phyloP scores from a whole-genome alignment of 2,888 invertebrate genomes.

The Leucophenga montana region DNA sequence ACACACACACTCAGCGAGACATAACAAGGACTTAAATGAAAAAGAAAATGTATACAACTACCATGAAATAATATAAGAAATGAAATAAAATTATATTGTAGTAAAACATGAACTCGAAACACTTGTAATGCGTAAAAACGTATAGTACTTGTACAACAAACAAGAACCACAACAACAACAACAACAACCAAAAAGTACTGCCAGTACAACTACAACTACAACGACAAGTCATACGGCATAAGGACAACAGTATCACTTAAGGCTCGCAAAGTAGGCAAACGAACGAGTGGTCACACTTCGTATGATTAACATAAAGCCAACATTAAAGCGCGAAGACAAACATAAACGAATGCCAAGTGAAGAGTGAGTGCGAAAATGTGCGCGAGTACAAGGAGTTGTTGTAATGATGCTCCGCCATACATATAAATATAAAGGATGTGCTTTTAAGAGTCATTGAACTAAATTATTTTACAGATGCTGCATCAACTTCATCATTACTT shows the following conservation, averaged over 20 bases:
- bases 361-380: too few species aligned
- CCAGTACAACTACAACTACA: conserved; percentile 5
- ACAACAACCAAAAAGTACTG: too few species aligned
- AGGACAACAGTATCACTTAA: conserved; percentile 25
- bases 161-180: conserved; percentile 13
- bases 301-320: conserved; percentile 53
- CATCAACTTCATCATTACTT: too few species aligned
- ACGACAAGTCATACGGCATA: too few species aligned
- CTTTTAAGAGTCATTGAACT: too few species aligned
- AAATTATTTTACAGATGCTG: too few species aligned
- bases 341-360: not conserved
- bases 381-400: too few species aligned
- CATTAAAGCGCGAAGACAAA: conserved; percentile 14
- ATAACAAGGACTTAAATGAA: not conserved
- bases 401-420: too few species aligned
- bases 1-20: too few species aligned
- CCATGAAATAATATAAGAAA: not conserved
- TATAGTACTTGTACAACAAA: not conserved
- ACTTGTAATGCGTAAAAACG: not conserved
- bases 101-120: not conserved
- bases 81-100: not conserved
- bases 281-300: conserved; percentile 34
- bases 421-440: too few species aligned
- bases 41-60: not conserved
- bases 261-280: conserved; percentile 24